Base-by-base conservation (phyloP, 2,113 vertebrate genomes). In the Paralichthys olivaceus region DNA sequence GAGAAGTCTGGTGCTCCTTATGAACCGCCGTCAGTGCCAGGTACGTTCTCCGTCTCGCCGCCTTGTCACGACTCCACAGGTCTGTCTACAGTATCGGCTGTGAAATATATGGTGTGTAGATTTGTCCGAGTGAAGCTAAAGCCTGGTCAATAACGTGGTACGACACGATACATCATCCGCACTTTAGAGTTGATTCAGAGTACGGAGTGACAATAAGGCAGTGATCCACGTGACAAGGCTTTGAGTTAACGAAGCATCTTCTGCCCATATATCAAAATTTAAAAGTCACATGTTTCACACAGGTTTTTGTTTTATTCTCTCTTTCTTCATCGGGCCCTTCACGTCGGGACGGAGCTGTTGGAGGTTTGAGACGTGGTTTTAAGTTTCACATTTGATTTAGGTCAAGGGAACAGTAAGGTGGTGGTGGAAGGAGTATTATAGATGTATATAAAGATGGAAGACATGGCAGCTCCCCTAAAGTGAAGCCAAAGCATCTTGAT, bases 1-100 rank as follows among this genome's bases (percentile, higher is more conserved):
- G 76, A 76, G 72, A 78, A 66, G 76, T 67, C 87, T 87, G 85
- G 56, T 72, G 77, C 49, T 69, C 73, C 75, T 85, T 72, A 66
- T 37, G 61, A 74, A 66, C 61, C 72, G 25, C 15, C 15, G 5
- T 43, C 49, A 0, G 7, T 77, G 59, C 77, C 80, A 80, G 63
- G 64, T 70, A 26, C 20, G 19, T 23, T 83, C 75, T 75, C 61
- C 71, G 67, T 79, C 80, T 82, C 14, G 3, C 20, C 25, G 45
- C 19, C 32, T 70, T 66, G 64, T 79, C 72, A 47, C 26, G 55
- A 60, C 0, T 58, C 15, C 68, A 57, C 72, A 62, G 15, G 25
- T 66, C 49, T 63, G 49, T 13, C 22, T 55, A 0, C 4, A 26
- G 67, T n/a, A 29, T 65, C 37, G 59, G 22, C 47, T 45, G 9